Evolutionary conservation across 2,113 vertebrate genomes (phyloP).

Genomic region (Macaca mulatta): DNA sequence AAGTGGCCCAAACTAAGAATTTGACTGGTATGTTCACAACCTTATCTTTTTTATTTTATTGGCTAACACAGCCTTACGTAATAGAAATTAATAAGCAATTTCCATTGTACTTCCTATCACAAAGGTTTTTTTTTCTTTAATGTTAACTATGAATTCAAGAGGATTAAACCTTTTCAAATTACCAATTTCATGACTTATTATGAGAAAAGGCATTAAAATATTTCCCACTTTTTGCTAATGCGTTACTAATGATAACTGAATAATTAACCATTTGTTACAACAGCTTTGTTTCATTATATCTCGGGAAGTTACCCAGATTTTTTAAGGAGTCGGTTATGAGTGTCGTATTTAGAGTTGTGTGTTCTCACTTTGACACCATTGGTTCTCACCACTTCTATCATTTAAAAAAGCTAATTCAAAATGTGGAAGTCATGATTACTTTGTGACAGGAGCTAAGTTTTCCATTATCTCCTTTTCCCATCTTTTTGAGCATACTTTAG

Average conservation of each 20-base stretch:
- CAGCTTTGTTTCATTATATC: not conserved
- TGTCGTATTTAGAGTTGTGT: not conserved
- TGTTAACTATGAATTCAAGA: not conserved
- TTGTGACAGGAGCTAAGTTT: not conserved
- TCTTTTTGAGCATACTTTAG: not conserved
- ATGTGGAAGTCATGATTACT: not conserved
- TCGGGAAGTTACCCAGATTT: not conserved
- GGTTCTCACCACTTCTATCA: not conserved
- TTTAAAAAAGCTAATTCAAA: not conserved
- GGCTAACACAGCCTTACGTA: not conserved
- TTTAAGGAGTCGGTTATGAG: not conserved
- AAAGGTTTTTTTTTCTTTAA: not conserved
- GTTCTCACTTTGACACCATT: not conserved
- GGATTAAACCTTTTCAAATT: not conserved
- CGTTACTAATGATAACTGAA: not conserved
- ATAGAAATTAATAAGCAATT: constrained; percentile 7
- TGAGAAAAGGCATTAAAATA: not conserved
- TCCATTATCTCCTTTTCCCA: not conserved
- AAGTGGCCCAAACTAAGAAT: not conserved
- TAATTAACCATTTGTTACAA: not conserved
- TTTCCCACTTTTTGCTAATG: not conserved
- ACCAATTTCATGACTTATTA: not conserved
- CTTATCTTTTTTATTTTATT: not conserved
- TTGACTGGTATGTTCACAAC: not conserved
- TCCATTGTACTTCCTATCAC: not conserved